Base-by-base conservation (phyloP, 2,113 vertebrate species). In the Etheostoma spectabile region DNA sequence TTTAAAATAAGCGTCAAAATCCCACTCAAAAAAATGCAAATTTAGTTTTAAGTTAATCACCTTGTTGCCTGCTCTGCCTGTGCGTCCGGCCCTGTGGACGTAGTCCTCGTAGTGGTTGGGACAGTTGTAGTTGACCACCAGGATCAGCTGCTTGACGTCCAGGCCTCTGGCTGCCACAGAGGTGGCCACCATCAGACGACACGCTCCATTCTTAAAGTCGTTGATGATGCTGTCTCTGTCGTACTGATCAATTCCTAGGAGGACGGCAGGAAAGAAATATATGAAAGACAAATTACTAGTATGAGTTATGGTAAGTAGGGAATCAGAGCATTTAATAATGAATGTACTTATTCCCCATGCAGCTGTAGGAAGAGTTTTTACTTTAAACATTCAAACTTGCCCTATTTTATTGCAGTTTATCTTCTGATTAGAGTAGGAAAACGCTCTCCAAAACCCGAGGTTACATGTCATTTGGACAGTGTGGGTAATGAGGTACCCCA, bases 71-170 rank as follows among this genome's bases (percentile, higher is more conserved):
- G 98, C 98, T 88, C 98, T 92, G 5, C 98, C 98, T 0, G 98
- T 99, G 69, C 98, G 95, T 12, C 98, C 98, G 0, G 97, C 98
- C 83, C 98, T 93, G 95, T 99, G 98, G 56, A 99, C 98, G 2
- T 99, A 99, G 91, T 99, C 98, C 79, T 99, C 98, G 1, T 99
- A 99, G 91, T 99, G 98, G 93, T 99, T 99, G 77, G 98, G 98
- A 71, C 98, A 99, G 94, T 92, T 97, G 71, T 99, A 99, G 91
- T 99, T 99, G 65, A 99, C 93, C 86, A 99, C 98, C 82, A 99
- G 93, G 95, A 98, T 98, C 30, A 99, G 88, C 14, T 99, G 97
- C 80, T 99, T 99, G n/a, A 99, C 97, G 63, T 99, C 98, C 65
- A 99, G 91, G 4, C 98, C 98, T 78, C 98, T 94, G 0, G 98